A percentile compares a stretch with the other conserved stretches of the same genome.
phyloP scores from a whole-genome alignment of 1,140 invertebrate species.

The Bicyclus anynana region DNA sequence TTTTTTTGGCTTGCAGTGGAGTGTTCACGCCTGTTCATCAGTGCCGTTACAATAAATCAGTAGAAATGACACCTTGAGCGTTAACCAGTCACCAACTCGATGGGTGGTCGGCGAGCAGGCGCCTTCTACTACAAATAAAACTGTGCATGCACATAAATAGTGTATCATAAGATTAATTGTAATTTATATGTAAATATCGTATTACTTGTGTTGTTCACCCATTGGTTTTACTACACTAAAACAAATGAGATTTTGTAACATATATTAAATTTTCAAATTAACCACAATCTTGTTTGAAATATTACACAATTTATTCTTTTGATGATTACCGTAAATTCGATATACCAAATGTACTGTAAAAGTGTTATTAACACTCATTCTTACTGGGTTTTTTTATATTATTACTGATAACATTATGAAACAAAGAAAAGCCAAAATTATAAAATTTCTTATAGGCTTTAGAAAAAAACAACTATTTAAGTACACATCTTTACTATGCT shows the following conservation, averaged over 20 bases:
- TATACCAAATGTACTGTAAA: too few relatives aligned
- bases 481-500: too few relatives aligned
- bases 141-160: slow-evolving; percentile 46
- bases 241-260: neutral
- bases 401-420: too few relatives aligned
- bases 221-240: neutral
- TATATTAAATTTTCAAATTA: neutral
- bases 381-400: too few relatives aligned
- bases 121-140: slow-evolving; percentile 59
- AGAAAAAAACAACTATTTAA: too few relatives aligned
- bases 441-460: too few relatives aligned
- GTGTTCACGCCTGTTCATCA: slow-evolving; percentile 31
- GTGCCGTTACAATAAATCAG: slow-evolving; percentile 69
- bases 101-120: slow-evolving; percentile 63
- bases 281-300: too few relatives aligned
- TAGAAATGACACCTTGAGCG: slow-evolving; percentile 64
- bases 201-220: neutral
- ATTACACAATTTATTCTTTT: too few relatives aligned
- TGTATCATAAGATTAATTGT: slow-evolving; percentile 19
- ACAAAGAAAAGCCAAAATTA: too few relatives aligned
- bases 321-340: too few relatives aligned
- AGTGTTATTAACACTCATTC: too few relatives aligned
- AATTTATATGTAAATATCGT: slow-evolving; percentile 13
- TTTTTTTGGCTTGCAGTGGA: slow-evolving; percentile 32
- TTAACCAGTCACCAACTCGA: slow-evolving; percentile 63